Evolutionary conservation across 2,888 invertebrate species (phyloP), one percentile per base, ranked within the genome.

Genomic region (Pammene aurita): DNA sequence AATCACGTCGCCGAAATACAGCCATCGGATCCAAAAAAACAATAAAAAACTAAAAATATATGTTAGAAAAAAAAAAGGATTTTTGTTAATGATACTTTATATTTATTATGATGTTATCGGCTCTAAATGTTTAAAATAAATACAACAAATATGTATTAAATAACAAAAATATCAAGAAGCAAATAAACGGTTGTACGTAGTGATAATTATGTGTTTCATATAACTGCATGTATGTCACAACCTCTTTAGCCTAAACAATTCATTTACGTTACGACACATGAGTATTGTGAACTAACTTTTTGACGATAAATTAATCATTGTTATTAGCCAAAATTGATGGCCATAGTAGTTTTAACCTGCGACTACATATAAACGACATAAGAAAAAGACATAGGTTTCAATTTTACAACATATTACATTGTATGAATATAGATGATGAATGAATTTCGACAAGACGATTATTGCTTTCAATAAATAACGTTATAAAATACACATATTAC

Each of bases 381-480:
- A 26, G 18, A 26, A 4, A 26, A 50, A 10, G 9, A 10, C n/a
- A n/a, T 26, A n/a, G n/a, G 2, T 55, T 55, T 9, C 7, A 38
- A n/a, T 16, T 7, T 18, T 1, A 48, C 35, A 61, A 34, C 16
- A 61, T 13, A n/a, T 5, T 42, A 5, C 26, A 57, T 38, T 14
- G 38, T 41, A 57, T n/a, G 26, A 18, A 18, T 5, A 61, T n/a
- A 50, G 46, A 62, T 34, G 62, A 67, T 62, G 57, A 66, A 72
- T 67, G 72, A 66, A 72, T 76, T 71, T 72, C 60, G 71, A 72
- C 70, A 71, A 73, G 70, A 72, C 57, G 70, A 75, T 72, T 68
- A 69, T 71, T 72, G 70, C 67, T 72, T 73, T 72, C 63, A 73
- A 71, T 73, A 76, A 72, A 73, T 69, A 74, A 73, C 63, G 14